Conservation (phyloP, 2,888 invertebrate genomes). For the Prosopocoilus inquinatus region DNA sequence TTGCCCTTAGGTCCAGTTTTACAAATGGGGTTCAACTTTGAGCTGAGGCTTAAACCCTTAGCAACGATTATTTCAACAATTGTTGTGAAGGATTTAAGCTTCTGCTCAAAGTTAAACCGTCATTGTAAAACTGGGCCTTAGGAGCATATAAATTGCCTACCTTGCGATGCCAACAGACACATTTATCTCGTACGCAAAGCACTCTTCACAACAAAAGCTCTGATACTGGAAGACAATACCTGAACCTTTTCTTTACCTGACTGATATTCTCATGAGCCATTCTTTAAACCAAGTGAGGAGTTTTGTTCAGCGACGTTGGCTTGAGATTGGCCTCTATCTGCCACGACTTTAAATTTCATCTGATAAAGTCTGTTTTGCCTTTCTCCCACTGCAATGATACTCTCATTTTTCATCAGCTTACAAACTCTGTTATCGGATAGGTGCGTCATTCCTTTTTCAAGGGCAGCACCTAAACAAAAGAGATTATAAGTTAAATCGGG, state of each 20-base stretch:
- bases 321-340: too few species aligned
- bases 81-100: too few species aligned
- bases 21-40: too few species aligned
- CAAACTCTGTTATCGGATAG: background rate
- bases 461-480: background rate
- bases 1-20: too few species aligned
- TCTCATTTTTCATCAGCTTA: background rate
- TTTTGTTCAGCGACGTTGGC: background rate
- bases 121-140: too few species aligned
- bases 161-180: too few species aligned
- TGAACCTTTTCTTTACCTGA: background rate
- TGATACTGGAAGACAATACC: background rate
- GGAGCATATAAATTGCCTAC: too few species aligned
- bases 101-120: too few species aligned
- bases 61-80: too few species aligned
- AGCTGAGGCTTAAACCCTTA: too few species aligned
- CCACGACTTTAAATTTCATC: background rate
- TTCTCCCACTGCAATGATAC: background rate
- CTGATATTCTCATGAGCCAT: slow-evolving; percentile 5
- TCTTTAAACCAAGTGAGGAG: background rate
- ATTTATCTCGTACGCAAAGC: too few species aligned
- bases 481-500: slow-evolving; percentile 2
- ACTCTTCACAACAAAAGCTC: background rate
- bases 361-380: background rate
- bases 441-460: background rate